Evolutionary conservation across 2,888 invertebrate species (phyloP), one percentile per base, ranked within the genome.

Genomic region (Cenopis cana): DNA sequence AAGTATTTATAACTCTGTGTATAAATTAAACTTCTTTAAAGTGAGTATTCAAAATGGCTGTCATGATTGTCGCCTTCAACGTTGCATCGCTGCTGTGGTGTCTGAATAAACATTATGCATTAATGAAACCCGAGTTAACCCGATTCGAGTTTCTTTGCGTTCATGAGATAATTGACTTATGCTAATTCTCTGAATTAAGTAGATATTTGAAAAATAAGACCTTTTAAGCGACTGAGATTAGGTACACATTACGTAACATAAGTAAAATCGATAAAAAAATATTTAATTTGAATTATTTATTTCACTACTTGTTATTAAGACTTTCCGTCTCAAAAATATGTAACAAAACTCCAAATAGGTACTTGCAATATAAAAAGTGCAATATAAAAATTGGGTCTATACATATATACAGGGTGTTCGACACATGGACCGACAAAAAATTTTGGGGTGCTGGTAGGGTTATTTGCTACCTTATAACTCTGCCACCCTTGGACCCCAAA

Each of bases 71-170:
- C 52, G 64, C 14, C 64, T 64, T 64, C 20, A 36, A 64, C 52
- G 38, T 38, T 14, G 20, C 52, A 36, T 46, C 38, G 50, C 36
- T 20, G 14, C 36, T 20, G 14, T 62, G 50, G 18, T 38, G 20
- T 20, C 64, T 64, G 64, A 64, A 38, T 64, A 64, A 62, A 62
- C 62, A 52, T 52, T 20, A 64, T 64, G 64, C 64, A 52, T 52
- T 36, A 64, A 64, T 64, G 52, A 38, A 64, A 52, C 52, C 36
- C 14, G 52, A 52, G 50, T 12, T 46, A 64, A 64, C 64, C 33
- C 64, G 55, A 55, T 6, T 65, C 24, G 36, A 54, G 20, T 54
- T 24, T 52, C 38, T 56, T 55, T 65, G 29, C 29, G 46, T 36
- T 38, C 41, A 24, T 11, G 49, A 29, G 64, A 52, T 38, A 64